Evolutionary conservation across 53 echinoderm and acorn worm species (phyloP).

Genomic region (Mesocentrotus franciscanus): DNA sequence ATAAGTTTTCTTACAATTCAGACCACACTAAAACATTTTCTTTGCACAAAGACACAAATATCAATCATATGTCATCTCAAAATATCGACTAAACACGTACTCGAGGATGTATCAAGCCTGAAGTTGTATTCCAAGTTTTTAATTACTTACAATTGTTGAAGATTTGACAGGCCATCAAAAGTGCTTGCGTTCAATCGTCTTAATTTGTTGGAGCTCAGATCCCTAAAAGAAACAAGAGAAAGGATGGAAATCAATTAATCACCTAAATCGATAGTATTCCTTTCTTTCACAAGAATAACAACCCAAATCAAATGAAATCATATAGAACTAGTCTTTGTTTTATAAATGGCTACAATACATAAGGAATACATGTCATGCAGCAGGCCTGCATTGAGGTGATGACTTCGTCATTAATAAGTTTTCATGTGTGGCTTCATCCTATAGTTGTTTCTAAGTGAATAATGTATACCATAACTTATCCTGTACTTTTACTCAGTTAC

Average conservation of each 20-base stretch:
- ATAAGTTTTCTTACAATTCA: no score
- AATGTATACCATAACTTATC: no score
- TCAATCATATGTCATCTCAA: no score
- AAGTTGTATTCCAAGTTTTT: background rate
- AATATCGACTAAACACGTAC: background rate
- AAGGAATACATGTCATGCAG: background rate
- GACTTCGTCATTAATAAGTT: background rate
- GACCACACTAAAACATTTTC: no score
- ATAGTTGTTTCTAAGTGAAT: no score
- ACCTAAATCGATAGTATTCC: background rate
- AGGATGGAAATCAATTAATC: background rate
- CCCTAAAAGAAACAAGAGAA: constrained; percentile 45
- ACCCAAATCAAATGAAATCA: background rate
- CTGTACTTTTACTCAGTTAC: no score
- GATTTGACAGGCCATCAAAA: constrained; percentile 58
- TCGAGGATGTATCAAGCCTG: background rate
- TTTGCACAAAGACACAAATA: no score
- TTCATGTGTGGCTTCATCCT: no score
- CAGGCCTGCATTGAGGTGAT: background rate
- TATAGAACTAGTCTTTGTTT: background rate
- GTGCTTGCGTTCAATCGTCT: constrained; percentile 50
- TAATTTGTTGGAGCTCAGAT: constrained; percentile 63
- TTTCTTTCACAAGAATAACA: background rate
- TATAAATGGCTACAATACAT: background rate
- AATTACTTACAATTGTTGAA: constrained; percentile 61